Evolutionary conservation across 2,797 vertebrate genomes (phyloP), one percentile per base, ranked within the genome.

Genomic region (Perodicticus potto): DNA sequence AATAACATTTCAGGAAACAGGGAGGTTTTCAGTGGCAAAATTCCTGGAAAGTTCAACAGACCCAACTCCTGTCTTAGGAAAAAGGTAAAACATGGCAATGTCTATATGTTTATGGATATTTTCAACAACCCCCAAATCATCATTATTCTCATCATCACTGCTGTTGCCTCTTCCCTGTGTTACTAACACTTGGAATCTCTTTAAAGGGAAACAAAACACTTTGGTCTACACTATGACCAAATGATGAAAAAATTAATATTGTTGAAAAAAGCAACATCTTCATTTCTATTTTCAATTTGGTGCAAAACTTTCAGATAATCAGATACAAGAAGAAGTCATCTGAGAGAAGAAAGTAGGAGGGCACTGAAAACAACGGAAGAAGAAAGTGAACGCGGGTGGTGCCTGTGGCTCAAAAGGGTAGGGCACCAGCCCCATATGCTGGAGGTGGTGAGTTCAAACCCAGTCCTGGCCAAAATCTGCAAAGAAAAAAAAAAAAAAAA

Each of bases 1-100:
- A 80, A 23, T 76, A 53, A 29, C 34, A 92, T 85, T 88, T 96
- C 32, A 78, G 34, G 59, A 94, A 89, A 59, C 27, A 91, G 57
- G 45, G 27, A 83, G 34, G 7, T 40, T 90, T 82, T 61, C 72
- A 57, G 34, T 7, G 65, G 22, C n/a, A 86, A 82, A 55, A 80
- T 53, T 89, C 12, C 20, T 23, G 49, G 32, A 19, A 7, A 92
- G 11, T 45, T 20, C 27, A 77, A 59, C 17, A 78, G 49, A 40
- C 9, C 34, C 65, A 61, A 40, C 16, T 53, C 12, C 27, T 23
- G 53, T 22, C 19, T 63, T 84, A 80, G 32, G 20, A 10, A n/a
- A 65, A 11, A 34, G 59, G 23, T 2, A 27, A 77, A 43, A 63
- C 37, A 37, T 27, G 17, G 4, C 53, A 65, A 23, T 4, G 76